A percentile compares a stretch with the other conserved stretches of the same genome.
Evolutionary conservation across 2,797 vertebrate species (phyloP).

Genomic region (Nannoperca obscura): DNA sequence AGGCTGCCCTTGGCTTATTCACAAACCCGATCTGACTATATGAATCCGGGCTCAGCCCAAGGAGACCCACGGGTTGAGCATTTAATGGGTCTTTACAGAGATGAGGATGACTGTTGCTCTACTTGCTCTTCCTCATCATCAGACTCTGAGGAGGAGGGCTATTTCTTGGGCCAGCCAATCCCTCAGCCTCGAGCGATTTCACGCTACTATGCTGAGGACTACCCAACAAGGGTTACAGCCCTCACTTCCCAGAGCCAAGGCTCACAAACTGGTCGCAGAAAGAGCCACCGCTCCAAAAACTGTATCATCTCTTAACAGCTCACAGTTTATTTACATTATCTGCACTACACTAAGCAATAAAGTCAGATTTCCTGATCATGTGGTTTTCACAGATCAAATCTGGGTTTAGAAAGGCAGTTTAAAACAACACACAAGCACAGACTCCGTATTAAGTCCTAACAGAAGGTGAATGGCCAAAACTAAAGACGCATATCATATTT

Average conservation of each 20-base stretch:
- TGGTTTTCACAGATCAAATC: conserved; percentile 40
- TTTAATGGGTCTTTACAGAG: conserved; percentile 84
- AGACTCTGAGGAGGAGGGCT: conserved; percentile 97
- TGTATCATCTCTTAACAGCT: conserved; percentile 94
- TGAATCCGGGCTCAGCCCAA: conserved; percentile 82
- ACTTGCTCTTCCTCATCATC: conserved; percentile 96
- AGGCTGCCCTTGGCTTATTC: conserved; percentile 79
- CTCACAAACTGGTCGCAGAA: conserved; percentile 92
- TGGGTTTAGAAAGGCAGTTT: conserved; percentile 28
- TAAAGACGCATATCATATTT: conserved; percentile 59
- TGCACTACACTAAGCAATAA: conserved; percentile 50
- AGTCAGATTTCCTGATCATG: conserved; percentile 38
- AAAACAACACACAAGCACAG: conserved; percentile 11
- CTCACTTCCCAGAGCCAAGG: conserved; percentile 87
- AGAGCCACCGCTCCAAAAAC: conserved; percentile 94
- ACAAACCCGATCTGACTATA: conserved; percentile 86
- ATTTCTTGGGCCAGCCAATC: conserved; percentile 97
- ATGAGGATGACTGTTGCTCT: conserved; percentile 93
- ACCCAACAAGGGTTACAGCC: conserved; percentile 87
- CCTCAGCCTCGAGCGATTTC: conserved; percentile 89
- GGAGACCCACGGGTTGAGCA: conserved; percentile 75
- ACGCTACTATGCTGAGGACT: conserved; percentile 91
- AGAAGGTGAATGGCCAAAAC: conserved; percentile 23
- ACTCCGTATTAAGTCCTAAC: background rate
- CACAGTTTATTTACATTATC: conserved; percentile 26